Conservation (phyloP, 2,797 vertebrate species). For the Pyrocephalus nanus region DNA sequence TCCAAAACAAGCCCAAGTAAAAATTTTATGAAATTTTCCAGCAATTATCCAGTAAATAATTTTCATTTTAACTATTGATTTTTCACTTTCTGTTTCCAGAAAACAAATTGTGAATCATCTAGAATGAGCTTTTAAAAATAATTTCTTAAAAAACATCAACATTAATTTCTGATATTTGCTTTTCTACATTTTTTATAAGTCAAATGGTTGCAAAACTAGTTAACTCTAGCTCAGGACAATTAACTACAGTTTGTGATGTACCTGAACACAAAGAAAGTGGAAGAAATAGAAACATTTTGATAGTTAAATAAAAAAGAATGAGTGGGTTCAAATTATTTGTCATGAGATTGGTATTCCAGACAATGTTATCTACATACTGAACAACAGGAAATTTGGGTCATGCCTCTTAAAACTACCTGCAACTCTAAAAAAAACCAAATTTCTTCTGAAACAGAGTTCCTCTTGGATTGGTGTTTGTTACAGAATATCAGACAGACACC, state of each 20-base stretch:
- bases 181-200: neutral
- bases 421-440: neutral
- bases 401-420: neutral
- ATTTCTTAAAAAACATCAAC: neutral
- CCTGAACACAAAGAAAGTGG: neutral
- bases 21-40: neutral
- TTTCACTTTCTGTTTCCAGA: neutral
- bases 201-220: neutral
- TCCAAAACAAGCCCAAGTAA: neutral
- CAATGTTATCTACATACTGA: neutral
- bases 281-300: neutral
- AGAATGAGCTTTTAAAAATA: neutral
- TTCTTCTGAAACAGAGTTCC: neutral
- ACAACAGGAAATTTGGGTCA: accelerated
- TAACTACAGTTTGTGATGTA: neutral
- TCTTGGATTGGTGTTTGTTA: neutral
- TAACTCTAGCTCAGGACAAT: accelerated
- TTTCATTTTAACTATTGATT: neutral
- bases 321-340: neutral
- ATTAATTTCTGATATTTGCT: neutral
- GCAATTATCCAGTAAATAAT: neutral
- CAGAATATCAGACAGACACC: neutral
- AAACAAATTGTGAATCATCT: neutral
- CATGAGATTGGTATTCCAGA: neutral
- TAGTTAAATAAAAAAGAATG: neutral